Evolutionary conservation across 2,113 vertebrate species (phyloP).

Genomic region (Caranx melampygus): DNA sequence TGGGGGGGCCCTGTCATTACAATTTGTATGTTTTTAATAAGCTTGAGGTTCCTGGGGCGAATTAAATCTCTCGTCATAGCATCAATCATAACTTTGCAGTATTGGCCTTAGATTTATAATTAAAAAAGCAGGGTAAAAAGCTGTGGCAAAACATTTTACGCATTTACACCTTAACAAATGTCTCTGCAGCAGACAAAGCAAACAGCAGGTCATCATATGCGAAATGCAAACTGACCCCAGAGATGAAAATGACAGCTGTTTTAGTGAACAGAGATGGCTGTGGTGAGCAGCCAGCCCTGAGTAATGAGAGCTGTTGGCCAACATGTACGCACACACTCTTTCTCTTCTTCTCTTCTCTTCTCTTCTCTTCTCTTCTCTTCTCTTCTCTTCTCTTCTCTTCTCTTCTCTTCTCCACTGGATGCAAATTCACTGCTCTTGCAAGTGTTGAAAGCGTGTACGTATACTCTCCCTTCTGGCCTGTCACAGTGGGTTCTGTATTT

Average conservation of each 20-base stretch:
- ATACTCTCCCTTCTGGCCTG: background rate
- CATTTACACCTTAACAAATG: slow-evolving; percentile 43
- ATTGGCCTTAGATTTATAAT: slow-evolving; percentile 27
- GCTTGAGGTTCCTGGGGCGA: slow-evolving; percentile 53
- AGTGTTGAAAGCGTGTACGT: slow-evolving; percentile 1
- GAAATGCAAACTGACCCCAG: slow-evolving; percentile 65
- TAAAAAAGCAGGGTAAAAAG: background rate
- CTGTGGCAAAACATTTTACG: slow-evolving; percentile 5
- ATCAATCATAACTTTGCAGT: slow-evolving; percentile 58
- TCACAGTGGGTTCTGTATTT: background rate
- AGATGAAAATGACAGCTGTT: slow-evolving; percentile 75
- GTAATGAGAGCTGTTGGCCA: slow-evolving; percentile 59
- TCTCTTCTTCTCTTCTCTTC: slow-evolving; percentile 13
- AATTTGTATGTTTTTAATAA: slow-evolving; percentile 74
- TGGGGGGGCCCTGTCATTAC: slow-evolving; percentile 35
- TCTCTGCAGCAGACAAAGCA: slow-evolving; percentile 46
- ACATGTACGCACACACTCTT: slow-evolving; percentile 16
- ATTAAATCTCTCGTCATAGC: slow-evolving; percentile 62
- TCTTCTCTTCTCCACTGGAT: no score
- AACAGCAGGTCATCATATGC: slow-evolving; percentile 65
- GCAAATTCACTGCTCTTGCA: slow-evolving; percentile 4
- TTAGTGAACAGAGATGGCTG: slow-evolving; percentile 54
- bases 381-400: background rate
- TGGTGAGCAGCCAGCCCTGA: slow-evolving; percentile 60
- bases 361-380: slow-evolving; percentile 6